phyloP scores from a whole-genome alignment of 1,140 invertebrate species.

The fruit fly (Drosophila melanogaster) region DNA sequence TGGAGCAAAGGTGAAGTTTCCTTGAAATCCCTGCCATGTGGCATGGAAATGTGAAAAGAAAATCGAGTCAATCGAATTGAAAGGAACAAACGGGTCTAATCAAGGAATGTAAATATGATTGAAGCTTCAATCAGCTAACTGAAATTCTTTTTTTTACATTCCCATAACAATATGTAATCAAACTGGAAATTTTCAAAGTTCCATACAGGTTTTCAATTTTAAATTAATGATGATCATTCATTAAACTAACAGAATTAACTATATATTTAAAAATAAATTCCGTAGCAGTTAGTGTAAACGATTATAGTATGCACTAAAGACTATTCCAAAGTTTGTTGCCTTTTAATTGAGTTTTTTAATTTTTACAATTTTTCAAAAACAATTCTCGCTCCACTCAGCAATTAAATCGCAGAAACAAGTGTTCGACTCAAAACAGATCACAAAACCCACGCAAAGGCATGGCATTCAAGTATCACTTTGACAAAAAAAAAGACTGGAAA shows the following conservation, averaged over 20 bases:
- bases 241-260: not conserved
- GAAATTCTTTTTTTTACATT: not conserved
- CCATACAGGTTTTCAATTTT: too few species aligned
- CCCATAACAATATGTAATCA: not conserved
- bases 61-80: slow-evolving; percentile 10
- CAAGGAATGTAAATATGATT: slow-evolving; percentile 10
- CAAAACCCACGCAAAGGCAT: slow-evolving; percentile 41
- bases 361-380: slow-evolving; percentile 9
- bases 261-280: slow-evolving; percentile 17
- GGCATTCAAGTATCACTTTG: slow-evolving; percentile 22
- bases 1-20: slow-evolving; percentile 46
- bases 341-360: slow-evolving; percentile 31
- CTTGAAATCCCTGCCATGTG: not conserved
- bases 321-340: slow-evolving; percentile 23
- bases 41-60: slow-evolving; percentile 2
- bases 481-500: slow-evolving; percentile 32
- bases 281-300: slow-evolving; percentile 16
- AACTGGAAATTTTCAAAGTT: not conserved
- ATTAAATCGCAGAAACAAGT: slow-evolving; percentile 30
- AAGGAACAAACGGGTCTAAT: slow-evolving; percentile 11
- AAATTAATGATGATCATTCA: too few species aligned
- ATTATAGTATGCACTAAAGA: not conserved
- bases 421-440: slow-evolving; percentile 25
- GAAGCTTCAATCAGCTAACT: slow-evolving; percentile 14
- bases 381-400: slow-evolving; percentile 32